Conservation (phyloP, 2,113 vertebrate species). For the Plestiodon gilberti region DNA sequence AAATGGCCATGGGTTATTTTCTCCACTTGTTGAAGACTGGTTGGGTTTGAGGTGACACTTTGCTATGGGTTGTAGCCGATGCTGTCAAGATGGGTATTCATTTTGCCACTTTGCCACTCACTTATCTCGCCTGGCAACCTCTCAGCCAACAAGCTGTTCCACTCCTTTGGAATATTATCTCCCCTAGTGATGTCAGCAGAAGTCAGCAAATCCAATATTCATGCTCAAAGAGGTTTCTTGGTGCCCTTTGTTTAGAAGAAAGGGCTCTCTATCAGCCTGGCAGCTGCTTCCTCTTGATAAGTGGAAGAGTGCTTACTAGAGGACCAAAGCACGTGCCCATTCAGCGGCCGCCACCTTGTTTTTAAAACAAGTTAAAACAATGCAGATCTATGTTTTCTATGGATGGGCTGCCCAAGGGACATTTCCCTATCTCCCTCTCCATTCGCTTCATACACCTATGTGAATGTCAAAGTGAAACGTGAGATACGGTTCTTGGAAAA, state of each 20-base stretch:
- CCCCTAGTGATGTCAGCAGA: constrained; percentile 75
- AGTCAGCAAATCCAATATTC: constrained; percentile 80
- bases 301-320: constrained; percentile 58
- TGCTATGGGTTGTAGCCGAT: constrained; percentile 2
- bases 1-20: constrained; percentile 67
- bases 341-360: constrained; percentile 22
- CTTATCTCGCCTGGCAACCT: constrained; percentile 77
- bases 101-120: constrained; percentile 67
- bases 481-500: constrained; percentile 8
- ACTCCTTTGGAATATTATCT: constrained; percentile 76
- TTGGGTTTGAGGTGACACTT: constrained; percentile 65
- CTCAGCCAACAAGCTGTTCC: constrained; percentile 73
- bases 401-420: background rate
- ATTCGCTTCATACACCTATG: constrained; percentile 21
- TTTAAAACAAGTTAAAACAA: constrained; percentile 22
- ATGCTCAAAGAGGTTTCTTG: constrained; percentile 65
- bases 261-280: constrained; percentile 65
- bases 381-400: background rate
- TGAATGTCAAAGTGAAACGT: constrained; percentile 37
- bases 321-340: constrained; percentile 61
- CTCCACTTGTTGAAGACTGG: constrained; percentile 74
- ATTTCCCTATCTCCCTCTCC: background rate
- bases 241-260: constrained; percentile 76
- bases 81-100: constrained; percentile 60
- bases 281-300: constrained; percentile 83